Percentiles rank a stretch among this genome's conserved stretches.
phyloP scores from a whole-genome alignment of 2,888 invertebrate species.

The Diploptera punctata region DNA sequence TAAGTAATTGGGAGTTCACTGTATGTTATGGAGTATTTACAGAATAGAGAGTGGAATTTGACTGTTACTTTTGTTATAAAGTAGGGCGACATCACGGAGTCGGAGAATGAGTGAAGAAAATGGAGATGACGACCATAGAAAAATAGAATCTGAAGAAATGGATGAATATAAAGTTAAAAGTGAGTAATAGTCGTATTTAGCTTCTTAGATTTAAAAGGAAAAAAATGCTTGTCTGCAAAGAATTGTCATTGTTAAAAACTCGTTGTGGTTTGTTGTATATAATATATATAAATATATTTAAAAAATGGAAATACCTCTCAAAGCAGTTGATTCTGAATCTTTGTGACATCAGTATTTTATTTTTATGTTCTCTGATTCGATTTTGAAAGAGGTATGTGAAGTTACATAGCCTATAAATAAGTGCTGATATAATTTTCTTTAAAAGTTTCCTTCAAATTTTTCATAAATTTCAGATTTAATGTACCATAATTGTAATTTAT shows the following conservation, averaged over 20 bases:
- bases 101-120: background rate
- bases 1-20: too few relatives aligned
- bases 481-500: too few relatives aligned
- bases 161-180: slow-evolving; percentile 17
- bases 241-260: background rate
- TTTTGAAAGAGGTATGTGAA: too few relatives aligned
- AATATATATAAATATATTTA: background rate
- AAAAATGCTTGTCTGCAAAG: background rate
- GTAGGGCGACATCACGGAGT: slow-evolving; percentile 16
- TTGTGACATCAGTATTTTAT: background rate
- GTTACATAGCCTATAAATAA: too few relatives aligned
- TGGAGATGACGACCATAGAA: background rate
- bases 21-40: too few relatives aligned
- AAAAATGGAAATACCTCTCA: too few relatives aligned
- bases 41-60: background rate
- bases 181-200: slow-evolving; percentile 3
- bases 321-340: background rate
- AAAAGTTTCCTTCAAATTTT: too few relatives aligned
- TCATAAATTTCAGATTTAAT: too few relatives aligned
- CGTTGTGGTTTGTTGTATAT: background rate
- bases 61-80: slow-evolving; percentile 14
- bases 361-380: background rate
- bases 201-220: background rate
- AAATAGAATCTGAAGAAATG: slow-evolving; percentile 2
- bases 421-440: too few relatives aligned